phyloP scores from a whole-genome alignment of 2,113 vertebrate genomes.

The Atlantisia rogersi region DNA sequence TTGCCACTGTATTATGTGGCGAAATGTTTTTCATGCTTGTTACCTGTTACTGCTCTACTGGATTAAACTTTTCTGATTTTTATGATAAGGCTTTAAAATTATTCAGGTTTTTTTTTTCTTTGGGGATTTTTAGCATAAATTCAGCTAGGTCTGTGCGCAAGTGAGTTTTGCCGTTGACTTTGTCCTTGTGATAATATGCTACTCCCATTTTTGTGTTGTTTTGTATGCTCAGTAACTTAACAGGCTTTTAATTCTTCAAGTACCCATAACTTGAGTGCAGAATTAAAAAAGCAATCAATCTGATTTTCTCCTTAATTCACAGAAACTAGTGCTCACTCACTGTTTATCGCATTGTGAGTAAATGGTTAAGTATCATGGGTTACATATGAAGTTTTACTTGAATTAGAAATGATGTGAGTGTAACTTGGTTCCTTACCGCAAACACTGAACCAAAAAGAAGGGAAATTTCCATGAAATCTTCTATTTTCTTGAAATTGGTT shows the following conservation, averaged over 20 bases:
- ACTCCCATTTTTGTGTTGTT: not conserved
- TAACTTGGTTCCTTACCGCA: not conserved
- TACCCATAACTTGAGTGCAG: not conserved
- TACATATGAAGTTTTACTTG: not conserved
- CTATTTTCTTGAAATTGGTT: not conserved
- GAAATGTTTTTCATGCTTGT: not conserved
- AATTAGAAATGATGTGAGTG: not conserved
- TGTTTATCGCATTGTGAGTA: not conserved
- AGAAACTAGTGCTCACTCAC: not conserved
- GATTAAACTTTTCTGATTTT: not conserved
- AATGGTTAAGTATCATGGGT: not conserved
- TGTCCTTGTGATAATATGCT: not conserved
- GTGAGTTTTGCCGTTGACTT: not conserved
- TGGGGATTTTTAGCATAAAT: not conserved
- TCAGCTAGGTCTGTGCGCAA: not conserved
- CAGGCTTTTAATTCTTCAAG: not conserved
- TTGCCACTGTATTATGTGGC: not conserved
- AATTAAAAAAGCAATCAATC: not conserved
- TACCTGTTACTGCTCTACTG: not conserved
- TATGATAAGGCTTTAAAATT: fast-evolving
- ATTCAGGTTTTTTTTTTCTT: not conserved
- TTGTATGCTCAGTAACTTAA: not conserved
- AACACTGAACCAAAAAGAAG: not conserved
- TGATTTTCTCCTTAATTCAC: not conserved
- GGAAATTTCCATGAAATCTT: not conserved